phyloP scores from a whole-genome alignment of 2,113 vertebrate genomes.

The Notechis scutatus region DNA sequence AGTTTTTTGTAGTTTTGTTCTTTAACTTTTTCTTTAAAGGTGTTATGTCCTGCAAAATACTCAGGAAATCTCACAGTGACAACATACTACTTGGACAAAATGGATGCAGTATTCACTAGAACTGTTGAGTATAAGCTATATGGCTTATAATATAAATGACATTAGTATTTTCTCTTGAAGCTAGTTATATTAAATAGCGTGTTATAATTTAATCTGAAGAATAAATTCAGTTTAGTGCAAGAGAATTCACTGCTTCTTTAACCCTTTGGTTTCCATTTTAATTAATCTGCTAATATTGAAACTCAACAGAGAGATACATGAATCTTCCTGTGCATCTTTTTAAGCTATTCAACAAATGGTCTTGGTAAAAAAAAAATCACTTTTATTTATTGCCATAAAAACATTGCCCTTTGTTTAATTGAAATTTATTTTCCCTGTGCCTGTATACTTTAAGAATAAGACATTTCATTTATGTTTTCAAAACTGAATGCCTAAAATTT shows the following conservation, averaged over 20 bases:
- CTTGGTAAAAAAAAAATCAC: background rate
- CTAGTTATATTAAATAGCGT: slow-evolving; percentile 57
- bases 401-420: background rate
- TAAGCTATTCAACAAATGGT: slow-evolving; percentile 1
- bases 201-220: slow-evolving; percentile 59
- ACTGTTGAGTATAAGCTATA: slow-evolving; percentile 74
- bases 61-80: slow-evolving; percentile 67
- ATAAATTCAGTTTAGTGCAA: slow-evolving; percentile 58
- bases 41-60: slow-evolving; percentile 64
- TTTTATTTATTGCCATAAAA: slow-evolving; percentile 10
- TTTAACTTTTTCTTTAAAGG: slow-evolving; percentile 70
- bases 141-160: slow-evolving; percentile 64
- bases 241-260: slow-evolving; percentile 67
- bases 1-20: slow-evolving; percentile 55
- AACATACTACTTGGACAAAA: slow-evolving; percentile 76
- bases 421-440: background rate
- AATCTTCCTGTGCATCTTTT: background rate
- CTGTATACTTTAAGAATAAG: background rate
- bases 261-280: slow-evolving; percentile 79
- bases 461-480: slow-evolving; percentile 3
- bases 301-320: slow-evolving; percentile 13
- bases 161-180: slow-evolving; percentile 60
- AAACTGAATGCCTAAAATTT: slow-evolving; percentile 15
- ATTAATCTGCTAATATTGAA: slow-evolving; percentile 56
- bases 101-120: slow-evolving; percentile 73